Percentiles rank a stretch among this genome's conserved stretches.
phyloP scores from a whole-genome alignment of 2,888 invertebrate species.

The Arctia plantaginis region DNA sequence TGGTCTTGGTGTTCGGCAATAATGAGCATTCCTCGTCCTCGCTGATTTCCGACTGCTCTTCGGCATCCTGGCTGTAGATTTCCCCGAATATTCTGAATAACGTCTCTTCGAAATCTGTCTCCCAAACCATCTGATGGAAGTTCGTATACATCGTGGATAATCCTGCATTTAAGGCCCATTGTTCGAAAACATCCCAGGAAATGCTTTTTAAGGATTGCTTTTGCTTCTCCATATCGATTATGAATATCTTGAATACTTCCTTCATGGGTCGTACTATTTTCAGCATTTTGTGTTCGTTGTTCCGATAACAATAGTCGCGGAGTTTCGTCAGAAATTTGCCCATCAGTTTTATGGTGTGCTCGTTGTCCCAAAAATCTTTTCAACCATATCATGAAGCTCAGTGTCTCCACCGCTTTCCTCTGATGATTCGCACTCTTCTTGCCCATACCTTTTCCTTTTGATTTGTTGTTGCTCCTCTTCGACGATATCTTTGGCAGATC shows the following conservation, averaged over 20 bases:
- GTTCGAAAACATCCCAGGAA: slow-evolving; percentile 21
- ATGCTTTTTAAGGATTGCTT: slow-evolving; percentile 14
- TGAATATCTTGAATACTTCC: neutral
- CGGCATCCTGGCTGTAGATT: neutral
- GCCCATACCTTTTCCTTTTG: too few species aligned
- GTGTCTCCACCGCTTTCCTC: too few species aligned
- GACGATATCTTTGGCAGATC: too few species aligned
- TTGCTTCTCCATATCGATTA: slow-evolving; percentile 14
- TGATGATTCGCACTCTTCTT: too few species aligned
- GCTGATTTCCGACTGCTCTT: neutral
- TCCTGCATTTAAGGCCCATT: slow-evolving; percentile 25
- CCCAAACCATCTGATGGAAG: slow-evolving; percentile 20
- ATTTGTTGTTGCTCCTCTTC: too few species aligned
- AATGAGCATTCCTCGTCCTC: slow-evolving; percentile 19
- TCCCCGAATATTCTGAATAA: slow-evolving; percentile 21
- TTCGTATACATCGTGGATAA: slow-evolving; percentile 27
- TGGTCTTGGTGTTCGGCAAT: slow-evolving; percentile 23
- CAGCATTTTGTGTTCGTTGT: too few species aligned
- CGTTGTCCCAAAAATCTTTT: too few species aligned
- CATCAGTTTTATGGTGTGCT: too few species aligned
- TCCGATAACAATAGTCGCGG: too few species aligned
- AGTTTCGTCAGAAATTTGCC: too few species aligned
- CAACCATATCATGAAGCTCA: too few species aligned
- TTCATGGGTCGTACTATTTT: too few species aligned
- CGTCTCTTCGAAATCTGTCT: slow-evolving; percentile 15